phyloP scores from a whole-genome alignment of 2,888 invertebrate genomes.

The Dorcus hopei region DNA sequence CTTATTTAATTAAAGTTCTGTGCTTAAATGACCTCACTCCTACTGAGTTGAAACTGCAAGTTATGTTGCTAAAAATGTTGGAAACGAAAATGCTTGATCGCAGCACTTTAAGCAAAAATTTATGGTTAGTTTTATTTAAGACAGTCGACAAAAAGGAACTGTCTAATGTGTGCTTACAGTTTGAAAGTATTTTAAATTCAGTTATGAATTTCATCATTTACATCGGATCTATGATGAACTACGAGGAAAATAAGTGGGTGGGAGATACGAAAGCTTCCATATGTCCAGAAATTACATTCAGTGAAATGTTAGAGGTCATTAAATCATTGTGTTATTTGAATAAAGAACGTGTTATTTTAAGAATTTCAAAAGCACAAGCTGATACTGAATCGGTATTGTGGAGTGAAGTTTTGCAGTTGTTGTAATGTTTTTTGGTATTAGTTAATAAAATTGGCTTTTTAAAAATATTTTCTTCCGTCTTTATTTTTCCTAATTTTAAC shows the following conservation, averaged over 20 bases:
- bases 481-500: constrained; percentile 1
- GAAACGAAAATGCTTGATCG: constrained; percentile 42
- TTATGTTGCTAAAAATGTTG: constrained; percentile 36
- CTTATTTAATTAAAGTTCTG: constrained; percentile 37
- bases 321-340: constrained; percentile 47
- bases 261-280: constrained; percentile 35
- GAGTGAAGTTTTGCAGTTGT: constrained; percentile 32
- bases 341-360: constrained; percentile 47
- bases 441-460: constrained; percentile 1
- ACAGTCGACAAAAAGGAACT: constrained; percentile 39
- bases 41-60: constrained; percentile 29
- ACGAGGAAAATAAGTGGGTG: constrained; percentile 41
- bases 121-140: constrained; percentile 44
- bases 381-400: constrained; percentile 48
- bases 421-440: constrained; percentile 9
- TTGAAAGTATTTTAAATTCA: constrained; percentile 43
- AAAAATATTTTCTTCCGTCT: background rate
- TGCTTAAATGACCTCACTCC: constrained; percentile 24
- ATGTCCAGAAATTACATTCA: constrained; percentile 52
- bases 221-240: constrained; percentile 49
- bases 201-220: constrained; percentile 51
- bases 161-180: constrained; percentile 38
- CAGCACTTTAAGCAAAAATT: constrained; percentile 39
- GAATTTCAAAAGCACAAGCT: constrained; percentile 49
- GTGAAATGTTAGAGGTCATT: constrained; percentile 50